Base-by-base conservation (phyloP, 1,140 invertebrate species). In the Harpegnathos saltator region DNA sequence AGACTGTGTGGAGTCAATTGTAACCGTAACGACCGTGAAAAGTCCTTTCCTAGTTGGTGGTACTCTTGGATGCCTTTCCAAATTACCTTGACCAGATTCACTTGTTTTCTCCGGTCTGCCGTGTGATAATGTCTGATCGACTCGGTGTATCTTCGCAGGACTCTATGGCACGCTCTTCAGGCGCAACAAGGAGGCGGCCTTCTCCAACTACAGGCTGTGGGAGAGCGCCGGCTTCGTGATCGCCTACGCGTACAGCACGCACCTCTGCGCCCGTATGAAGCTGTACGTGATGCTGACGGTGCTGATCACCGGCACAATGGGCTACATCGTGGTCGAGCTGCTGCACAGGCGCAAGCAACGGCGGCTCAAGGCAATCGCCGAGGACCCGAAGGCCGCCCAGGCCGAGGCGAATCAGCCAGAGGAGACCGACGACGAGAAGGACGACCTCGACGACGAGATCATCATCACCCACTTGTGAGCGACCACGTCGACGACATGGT, bases 181-280 rank as follows among this genome's bases (percentile, higher is more conserved):
- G 72, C 96, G 98, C 52, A 98, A 98, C 93, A 98, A 99, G 91
- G 98, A 99, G 93, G 97, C 98, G 0, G 98, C 98, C 0, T 99
- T 99, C 95, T 98, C 98, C 82, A 99, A 99, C 94, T 99, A 98
- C 94, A 96, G 98, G 59, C 96, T 99, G 19, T 98, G 98, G 97
- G 98, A 99, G 94, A 98, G 97, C 54, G 95, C 97, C 24, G 99
- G 99, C 0, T 98, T 99, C 89, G 97, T 99, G 1, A 96, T 99
- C 11, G 98, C 98, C 7, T 99, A 99, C 90, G 96, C 97, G 0
- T 97, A 98, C 93, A 98, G 97, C 77, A 98, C 97, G 3, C 97
- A 97, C 86, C 95, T 99, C 3, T 98, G 98, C 93, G 97, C 98
- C 19, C 95, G 97, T 9, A 97, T 97, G 96, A 99, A 99, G 95